These are phyloP conservation scores for Quiscalus mexicanus DNA, from an alignment of 2,113 vertebrate species.

Conservation along the genomic window DNA sequence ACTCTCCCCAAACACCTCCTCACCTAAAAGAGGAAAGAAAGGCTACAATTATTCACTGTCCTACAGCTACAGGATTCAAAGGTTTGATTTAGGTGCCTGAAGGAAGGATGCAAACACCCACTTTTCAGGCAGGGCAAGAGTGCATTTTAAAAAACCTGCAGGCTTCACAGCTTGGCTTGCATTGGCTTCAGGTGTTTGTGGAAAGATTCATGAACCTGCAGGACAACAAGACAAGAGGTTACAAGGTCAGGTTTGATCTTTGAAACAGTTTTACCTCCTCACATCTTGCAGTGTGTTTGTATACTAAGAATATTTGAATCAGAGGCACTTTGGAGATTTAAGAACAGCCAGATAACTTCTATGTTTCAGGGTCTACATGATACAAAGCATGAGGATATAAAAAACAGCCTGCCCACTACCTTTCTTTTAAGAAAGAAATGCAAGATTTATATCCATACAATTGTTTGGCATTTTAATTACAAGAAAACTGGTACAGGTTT, in stretches of 20 bases:
- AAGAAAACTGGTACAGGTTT: neutral
- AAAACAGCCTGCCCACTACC: neutral
- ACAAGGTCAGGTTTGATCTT: neutral
- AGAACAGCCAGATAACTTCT: neutral
- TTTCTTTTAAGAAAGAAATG: neutral
- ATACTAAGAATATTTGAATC: neutral
- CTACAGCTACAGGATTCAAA: conserved; percentile 51
- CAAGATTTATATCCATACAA: neutral
- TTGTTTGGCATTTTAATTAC: neutral
- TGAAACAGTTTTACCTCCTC: neutral
- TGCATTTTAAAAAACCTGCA: neutral
- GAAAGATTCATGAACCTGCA: conserved; percentile 92
- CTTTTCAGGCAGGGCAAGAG: neutral
- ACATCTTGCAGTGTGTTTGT: neutral
- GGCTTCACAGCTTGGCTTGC: conserved; percentile 89
- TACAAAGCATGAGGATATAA: neutral
- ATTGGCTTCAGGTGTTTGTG: conserved; percentile 92
- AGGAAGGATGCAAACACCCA: neutral
- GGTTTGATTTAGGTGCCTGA: neutral
- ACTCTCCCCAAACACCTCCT: conserved; percentile 36
- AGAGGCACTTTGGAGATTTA: neutral
- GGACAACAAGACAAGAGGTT: neutral
- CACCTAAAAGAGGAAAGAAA: conserved; percentile 28
- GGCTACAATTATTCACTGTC: conserved; percentile 57
- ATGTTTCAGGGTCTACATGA: neutral